Evolutionary conservation across 1,140 invertebrate genomes (phyloP).

Genomic region (Penaeus indicus): DNA sequence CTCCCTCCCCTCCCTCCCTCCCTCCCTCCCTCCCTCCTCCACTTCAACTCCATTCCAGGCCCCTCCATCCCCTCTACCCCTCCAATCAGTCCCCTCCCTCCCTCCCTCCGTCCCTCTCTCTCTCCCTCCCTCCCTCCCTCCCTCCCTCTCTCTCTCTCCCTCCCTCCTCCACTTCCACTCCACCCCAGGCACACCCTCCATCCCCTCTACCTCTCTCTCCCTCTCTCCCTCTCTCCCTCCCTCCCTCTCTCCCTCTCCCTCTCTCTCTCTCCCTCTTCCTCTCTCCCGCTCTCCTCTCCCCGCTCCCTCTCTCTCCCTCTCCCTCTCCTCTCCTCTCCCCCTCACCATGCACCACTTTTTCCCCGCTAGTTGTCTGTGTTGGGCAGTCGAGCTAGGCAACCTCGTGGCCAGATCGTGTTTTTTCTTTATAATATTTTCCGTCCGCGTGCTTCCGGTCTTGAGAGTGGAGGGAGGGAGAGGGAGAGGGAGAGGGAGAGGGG

Average conservation of each 20-base stretch:
- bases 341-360: slow-evolving; percentile 12
- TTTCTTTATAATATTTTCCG: no score
- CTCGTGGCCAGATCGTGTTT: no score
- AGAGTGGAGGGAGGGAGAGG: neutral
- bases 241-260: neutral
- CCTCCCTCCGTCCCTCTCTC: neutral
- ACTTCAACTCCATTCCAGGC: no score
- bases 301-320: no score
- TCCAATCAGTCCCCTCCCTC: neutral
- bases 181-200: neutral
- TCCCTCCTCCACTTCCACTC: neutral
- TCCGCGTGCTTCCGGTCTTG: no score
- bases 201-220: no score
- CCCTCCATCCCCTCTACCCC: neutral
- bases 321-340: neutral
- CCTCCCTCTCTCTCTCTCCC: neutral
- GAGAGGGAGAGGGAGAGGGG: neutral
- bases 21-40: no score
- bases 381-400: no score
- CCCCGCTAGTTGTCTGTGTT: neutral
- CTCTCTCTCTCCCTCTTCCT: no score
- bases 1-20: no score
- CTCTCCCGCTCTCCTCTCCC: neutral
- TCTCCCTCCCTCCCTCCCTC: neutral
- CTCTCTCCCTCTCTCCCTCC: neutral